phyloP scores from a whole-genome alignment of 2,797 vertebrate species.

The Acrossocheilus wenchowensis region DNA sequence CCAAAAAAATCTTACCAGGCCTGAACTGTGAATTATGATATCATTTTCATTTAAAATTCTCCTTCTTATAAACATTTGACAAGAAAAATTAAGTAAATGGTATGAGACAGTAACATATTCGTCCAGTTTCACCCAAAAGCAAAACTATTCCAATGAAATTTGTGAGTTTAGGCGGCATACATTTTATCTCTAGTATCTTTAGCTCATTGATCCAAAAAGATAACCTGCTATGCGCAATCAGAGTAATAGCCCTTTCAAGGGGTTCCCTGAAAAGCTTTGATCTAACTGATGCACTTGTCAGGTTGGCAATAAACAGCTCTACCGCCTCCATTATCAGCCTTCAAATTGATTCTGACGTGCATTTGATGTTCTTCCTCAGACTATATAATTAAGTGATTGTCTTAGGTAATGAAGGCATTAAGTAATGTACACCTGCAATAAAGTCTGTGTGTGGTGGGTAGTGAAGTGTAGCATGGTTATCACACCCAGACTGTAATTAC shows the following conservation, averaged over 20 bases:
- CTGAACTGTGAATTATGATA: background rate
- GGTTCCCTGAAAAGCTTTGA: conserved; percentile 37
- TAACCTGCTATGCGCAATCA: conserved; percentile 2
- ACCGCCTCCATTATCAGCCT: conserved; percentile 47
- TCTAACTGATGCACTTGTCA: conserved; percentile 37
- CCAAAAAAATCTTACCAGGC: background rate
- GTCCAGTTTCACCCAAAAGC: background rate
- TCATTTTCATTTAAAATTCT: background rate
- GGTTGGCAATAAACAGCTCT: conserved; percentile 51
- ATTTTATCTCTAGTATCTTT: background rate
- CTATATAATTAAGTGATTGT: conserved; percentile 65
- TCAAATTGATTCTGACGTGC: conserved; percentile 55
- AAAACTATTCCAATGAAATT: background rate
- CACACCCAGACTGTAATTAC: conserved; percentile 59
- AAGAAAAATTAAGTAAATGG: background rate
- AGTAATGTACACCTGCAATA: conserved; percentile 57
- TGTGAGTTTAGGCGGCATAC: background rate
- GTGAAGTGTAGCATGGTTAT: conserved; percentile 60
- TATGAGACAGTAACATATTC: background rate
- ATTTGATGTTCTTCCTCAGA: conserved; percentile 55
- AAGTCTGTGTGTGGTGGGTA: conserved; percentile 51
- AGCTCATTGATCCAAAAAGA: conserved; percentile 6
- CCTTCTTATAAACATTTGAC: background rate
- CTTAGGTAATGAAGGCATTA: conserved; percentile 64
- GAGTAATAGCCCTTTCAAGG: conserved; percentile 26